phyloP scores from a whole-genome alignment of 2,113 vertebrate species.

The Mustelus asterias region DNA sequence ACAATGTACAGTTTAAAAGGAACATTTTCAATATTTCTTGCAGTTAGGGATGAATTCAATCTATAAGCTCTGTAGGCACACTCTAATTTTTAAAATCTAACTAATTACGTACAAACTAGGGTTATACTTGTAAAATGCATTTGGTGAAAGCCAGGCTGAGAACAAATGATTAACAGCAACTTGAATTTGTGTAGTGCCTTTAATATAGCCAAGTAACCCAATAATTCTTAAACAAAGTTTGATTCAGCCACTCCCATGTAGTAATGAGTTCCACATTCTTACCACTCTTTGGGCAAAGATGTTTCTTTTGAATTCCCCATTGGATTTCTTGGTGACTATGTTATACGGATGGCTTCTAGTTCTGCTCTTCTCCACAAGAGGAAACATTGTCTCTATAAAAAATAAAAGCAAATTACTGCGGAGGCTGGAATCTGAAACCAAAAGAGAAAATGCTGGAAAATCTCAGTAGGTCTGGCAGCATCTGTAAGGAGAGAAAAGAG shows the following conservation, averaged over 20 bases:
- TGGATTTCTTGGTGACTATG: too few relatives aligned
- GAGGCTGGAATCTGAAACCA: too few relatives aligned
- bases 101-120: neutral
- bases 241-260: neutral
- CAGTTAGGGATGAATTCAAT: neutral
- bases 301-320: too few relatives aligned
- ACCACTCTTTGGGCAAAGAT: too few relatives aligned
- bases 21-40: neutral
- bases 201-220: neutral
- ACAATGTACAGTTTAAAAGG: neutral
- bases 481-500: too few relatives aligned
- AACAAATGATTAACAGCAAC: neutral
- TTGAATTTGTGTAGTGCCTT: neutral
- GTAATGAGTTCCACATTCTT: too few relatives aligned
- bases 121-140: neutral
- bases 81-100: neutral
- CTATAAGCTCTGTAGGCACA: neutral
- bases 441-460: too few relatives aligned
- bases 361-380: too few relatives aligned
- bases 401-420: too few relatives aligned
- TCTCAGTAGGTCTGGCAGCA: too few relatives aligned
- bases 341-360: too few relatives aligned
- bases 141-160: neutral
- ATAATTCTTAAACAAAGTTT: neutral
- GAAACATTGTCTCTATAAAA: neutral